Conservation (phyloP, 2,113 vertebrate genomes). For the Heterocephalus glaber region DNA sequence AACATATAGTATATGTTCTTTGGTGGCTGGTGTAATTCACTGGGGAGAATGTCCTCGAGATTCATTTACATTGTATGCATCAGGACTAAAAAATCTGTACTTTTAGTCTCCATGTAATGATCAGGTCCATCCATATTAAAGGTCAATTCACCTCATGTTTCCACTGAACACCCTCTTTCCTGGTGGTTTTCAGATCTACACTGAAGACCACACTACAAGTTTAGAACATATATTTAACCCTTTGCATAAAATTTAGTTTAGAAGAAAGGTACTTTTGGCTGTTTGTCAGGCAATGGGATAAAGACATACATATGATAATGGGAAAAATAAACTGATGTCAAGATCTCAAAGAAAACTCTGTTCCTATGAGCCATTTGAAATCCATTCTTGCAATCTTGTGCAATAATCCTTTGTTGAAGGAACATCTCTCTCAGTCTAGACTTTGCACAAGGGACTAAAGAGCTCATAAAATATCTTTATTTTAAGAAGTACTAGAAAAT, state of each 20-base stretch:
- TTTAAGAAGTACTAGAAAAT: constrained; percentile 14
- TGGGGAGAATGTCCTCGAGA: background rate
- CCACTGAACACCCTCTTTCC: background rate
- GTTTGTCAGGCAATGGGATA: background rate
- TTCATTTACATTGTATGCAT: background rate
- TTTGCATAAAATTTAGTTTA: background rate
- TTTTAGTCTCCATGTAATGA: background rate
- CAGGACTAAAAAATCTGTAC: background rate
- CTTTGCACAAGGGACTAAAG: background rate
- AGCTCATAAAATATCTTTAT: background rate
- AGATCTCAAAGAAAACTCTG: background rate
- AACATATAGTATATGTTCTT: background rate
- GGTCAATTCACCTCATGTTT: background rate
- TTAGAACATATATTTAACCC: background rate
- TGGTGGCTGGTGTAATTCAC: background rate
- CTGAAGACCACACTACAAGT: background rate
- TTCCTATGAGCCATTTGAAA: background rate
- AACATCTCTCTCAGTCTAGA: background rate
- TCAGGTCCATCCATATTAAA: background rate
- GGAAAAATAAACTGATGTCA: background rate
- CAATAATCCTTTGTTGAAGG: background rate
- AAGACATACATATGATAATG: background rate
- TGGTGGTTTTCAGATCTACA: background rate
- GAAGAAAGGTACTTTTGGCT: background rate
- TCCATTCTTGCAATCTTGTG: background rate